Evolutionary conservation across 2,113 vertebrate genomes (phyloP).

Genomic region (Onychostruthus taczanowskii): DNA sequence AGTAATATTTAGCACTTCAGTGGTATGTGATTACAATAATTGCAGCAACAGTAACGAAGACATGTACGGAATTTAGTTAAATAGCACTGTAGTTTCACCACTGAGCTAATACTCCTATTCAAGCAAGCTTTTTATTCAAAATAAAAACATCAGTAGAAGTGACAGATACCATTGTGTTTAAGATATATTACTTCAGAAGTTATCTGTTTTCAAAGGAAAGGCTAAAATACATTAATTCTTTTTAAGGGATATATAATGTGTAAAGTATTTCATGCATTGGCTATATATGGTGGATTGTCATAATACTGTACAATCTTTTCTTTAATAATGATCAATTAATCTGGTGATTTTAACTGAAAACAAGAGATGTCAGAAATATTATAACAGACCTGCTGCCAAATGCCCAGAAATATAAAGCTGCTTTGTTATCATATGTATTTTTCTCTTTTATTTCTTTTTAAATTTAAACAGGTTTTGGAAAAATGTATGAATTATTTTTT

Average conservation of each 20-base stretch:
- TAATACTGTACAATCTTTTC: slow-evolving; percentile 25
- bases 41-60: neutral
- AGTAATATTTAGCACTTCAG: slow-evolving; percentile 56
- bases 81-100: slow-evolving; percentile 48
- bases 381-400: slow-evolving; percentile 1
- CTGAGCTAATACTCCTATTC: slow-evolving; percentile 32
- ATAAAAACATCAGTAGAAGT: slow-evolving; percentile 9
- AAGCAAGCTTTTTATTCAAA: slow-evolving; percentile 37
- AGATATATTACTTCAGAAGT: slow-evolving; percentile 9
- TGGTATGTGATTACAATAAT: slow-evolving; percentile 43
- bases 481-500: slow-evolving; percentile 49
- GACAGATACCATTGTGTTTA: slow-evolving; percentile 29
- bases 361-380: neutral
- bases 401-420: slow-evolving; percentile 18
- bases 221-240: slow-evolving; percentile 19
- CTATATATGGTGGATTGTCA: slow-evolving; percentile 20
- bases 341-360: slow-evolving; percentile 2
- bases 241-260: neutral
- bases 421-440: slow-evolving; percentile 3
- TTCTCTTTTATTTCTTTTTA: slow-evolving; percentile 25
- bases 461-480: neutral
- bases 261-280: slow-evolving; percentile 37
- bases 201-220: slow-evolving; percentile 1
- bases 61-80: slow-evolving; percentile 36
- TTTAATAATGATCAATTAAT: neutral